phyloP scores from a whole-genome alignment of 1,140 invertebrate genomes.

The Tetramorium simillimum region DNA sequence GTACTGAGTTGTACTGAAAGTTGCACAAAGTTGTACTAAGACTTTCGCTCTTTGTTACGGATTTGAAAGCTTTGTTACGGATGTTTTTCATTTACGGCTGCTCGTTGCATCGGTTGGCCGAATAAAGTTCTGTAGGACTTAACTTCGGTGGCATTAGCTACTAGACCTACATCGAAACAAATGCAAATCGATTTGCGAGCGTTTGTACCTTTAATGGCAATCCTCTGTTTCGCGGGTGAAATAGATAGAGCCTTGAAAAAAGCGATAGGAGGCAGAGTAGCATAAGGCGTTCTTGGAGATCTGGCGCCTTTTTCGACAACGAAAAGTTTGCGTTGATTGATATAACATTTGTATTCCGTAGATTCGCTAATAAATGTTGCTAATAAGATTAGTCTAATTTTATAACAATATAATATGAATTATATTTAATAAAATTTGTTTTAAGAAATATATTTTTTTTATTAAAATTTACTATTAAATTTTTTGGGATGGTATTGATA shows the following conservation, averaged over 20 bases:
- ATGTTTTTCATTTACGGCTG: neutral
- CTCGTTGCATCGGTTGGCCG: neutral
- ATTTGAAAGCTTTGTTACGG: neutral
- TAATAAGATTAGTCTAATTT: neutral
- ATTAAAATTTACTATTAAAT: neutral
- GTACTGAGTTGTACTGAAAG: too few species aligned
- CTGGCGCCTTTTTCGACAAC: neutral
- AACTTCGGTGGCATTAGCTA: constrained; percentile 30
- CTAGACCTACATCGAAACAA: constrained; percentile 4
- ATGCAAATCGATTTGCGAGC: constrained; percentile 13
- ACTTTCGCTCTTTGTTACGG: constrained; percentile 3
- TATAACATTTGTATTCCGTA: neutral
- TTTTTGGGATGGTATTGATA: neutral
- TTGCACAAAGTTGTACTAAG: too few species aligned
- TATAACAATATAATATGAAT: neutral
- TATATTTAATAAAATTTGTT: neutral
- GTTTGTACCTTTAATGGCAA: constrained; percentile 56
- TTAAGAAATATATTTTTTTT: neutral
- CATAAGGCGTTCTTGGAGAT: neutral
- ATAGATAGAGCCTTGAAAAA: constrained; percentile 32
- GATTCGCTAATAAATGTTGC: neutral
- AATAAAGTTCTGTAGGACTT: constrained; percentile 41
- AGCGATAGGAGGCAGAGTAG: neutral
- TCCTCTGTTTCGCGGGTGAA: constrained; percentile 41
- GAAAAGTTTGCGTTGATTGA: neutral